These are phyloP conservation scores for Marmota monax DNA, from an alignment of 2,113 vertebrate genomes.

Conservation along the genomic window DNA sequence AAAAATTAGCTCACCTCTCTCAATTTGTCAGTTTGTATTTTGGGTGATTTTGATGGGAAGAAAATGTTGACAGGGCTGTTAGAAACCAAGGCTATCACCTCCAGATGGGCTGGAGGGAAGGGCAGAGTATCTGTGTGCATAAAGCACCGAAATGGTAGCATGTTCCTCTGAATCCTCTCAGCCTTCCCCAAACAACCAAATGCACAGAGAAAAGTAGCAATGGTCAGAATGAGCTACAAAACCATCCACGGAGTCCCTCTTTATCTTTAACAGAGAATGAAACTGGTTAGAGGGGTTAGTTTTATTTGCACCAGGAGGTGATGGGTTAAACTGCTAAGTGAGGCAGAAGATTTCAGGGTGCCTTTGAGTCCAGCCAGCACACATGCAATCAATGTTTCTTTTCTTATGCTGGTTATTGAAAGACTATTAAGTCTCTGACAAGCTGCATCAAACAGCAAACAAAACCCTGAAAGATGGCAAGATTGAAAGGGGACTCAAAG, in stretches of 20 bases:
- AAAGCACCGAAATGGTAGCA: not conserved
- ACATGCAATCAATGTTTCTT: slow-evolving; percentile 58
- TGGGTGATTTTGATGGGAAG: not conserved
- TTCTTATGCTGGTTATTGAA: slow-evolving; percentile 59
- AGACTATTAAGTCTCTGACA: slow-evolving; percentile 70
- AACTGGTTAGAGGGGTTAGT: not conserved
- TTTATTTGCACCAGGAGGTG: slow-evolving; percentile 2
- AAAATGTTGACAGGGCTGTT: not conserved
- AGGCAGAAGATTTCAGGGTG: not conserved
- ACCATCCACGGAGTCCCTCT: not conserved
- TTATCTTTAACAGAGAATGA: not conserved
- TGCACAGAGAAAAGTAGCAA: slow-evolving; percentile 25
- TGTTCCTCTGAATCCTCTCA: not conserved
- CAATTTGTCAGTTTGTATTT: not conserved
- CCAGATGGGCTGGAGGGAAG: not conserved
- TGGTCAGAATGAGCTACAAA: not conserved
- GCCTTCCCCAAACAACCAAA: slow-evolving; percentile 24
- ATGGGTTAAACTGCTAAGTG: slow-evolving; percentile 58
- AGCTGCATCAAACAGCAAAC: slow-evolving; percentile 72
- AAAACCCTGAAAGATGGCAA: slow-evolving; percentile 69
- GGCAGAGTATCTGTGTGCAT: not conserved
- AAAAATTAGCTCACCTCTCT: not conserved
- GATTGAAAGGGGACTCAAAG: slow-evolving; percentile 66
- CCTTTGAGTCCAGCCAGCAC: slow-evolving; percentile 29
- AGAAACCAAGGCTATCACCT: not conserved